Conservation (phyloP, 1,140 invertebrate genomes). For the Scaptomyza hsui region DNA sequence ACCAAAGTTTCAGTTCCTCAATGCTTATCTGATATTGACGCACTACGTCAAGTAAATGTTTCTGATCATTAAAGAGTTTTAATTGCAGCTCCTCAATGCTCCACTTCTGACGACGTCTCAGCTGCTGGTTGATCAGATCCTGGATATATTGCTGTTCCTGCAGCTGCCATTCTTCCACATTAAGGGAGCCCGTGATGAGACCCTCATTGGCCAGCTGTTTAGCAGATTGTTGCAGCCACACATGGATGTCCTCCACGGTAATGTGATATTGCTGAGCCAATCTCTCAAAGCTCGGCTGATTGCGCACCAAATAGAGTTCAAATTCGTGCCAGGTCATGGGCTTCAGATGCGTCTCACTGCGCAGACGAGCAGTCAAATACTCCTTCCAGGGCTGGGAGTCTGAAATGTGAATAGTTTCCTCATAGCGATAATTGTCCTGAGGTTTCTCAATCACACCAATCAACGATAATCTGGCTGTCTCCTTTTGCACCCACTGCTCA, state of each 20-base stretch:
- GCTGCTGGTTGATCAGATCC: constrained; percentile 64
- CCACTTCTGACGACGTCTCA: constrained; percentile 68
- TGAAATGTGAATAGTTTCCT: constrained; percentile 57
- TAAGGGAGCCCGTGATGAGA: constrained; percentile 45
- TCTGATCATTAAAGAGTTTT: constrained; percentile 57
- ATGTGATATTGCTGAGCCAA: constrained; percentile 68
- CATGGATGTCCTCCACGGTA: constrained; percentile 70
- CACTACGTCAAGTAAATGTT: constrained; percentile 55
- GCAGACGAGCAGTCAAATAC: constrained; percentile 44
- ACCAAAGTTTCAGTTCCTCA: constrained; percentile 71
- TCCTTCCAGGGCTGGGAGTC: constrained; percentile 56
- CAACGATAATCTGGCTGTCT: constrained; percentile 67
- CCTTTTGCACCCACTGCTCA: constrained; percentile 76
- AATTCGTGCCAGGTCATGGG: constrained; percentile 70
- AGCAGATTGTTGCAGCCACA: constrained; percentile 59
- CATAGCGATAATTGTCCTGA: constrained; percentile 47
- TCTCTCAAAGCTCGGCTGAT: constrained; percentile 58
- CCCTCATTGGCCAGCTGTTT: constrained; percentile 49
- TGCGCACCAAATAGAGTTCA: constrained; percentile 57
- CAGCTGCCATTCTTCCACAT: constrained; percentile 60
- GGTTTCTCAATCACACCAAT: constrained; percentile 70
- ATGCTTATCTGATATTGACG: constrained; percentile 69
- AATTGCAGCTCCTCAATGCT: constrained; percentile 69
- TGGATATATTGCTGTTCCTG: constrained; percentile 63
- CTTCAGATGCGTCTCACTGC: constrained; percentile 47